Conservation (phyloP, 2,113 vertebrate genomes). For the Scortum barcoo region DNA sequence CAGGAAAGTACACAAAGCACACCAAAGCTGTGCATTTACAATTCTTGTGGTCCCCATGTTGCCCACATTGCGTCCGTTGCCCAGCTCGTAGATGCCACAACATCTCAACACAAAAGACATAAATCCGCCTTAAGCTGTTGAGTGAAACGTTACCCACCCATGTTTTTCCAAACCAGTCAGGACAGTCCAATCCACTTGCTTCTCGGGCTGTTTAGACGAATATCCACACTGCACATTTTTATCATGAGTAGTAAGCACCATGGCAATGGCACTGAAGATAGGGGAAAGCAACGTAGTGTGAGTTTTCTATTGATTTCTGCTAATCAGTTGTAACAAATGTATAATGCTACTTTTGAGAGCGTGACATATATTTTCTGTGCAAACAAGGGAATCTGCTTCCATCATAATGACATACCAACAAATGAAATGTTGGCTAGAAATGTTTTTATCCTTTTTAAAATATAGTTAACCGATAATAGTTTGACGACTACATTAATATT, state of each 20-base stretch:
- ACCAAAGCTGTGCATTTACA: conserved; percentile 12
- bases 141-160: conserved; percentile 51
- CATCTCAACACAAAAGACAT: conserved; percentile 50
- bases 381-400: conserved; percentile 20
- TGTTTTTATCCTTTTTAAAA: not conserved
- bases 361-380: conserved; percentile 7
- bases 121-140: conserved; percentile 48
- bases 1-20: not conserved
- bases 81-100: conserved; percentile 30
- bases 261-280: not conserved
- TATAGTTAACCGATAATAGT: not conserved
- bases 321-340: conserved; percentile 9
- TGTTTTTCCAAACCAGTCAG: conserved; percentile 55
- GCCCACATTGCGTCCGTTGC: conserved; percentile 16
- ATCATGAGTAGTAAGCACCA: conserved; percentile 19
- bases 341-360: not conserved
- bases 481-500: not conserved
- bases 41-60: conserved; percentile 14
- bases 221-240: conserved; percentile 33
- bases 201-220: conserved; percentile 53
- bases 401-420: conserved; percentile 19
- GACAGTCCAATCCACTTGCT: conserved; percentile 53
- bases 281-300: conserved; percentile 40
- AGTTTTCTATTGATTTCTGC: conserved; percentile 15
- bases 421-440: not conserved